phyloP scores from a whole-genome alignment of 2,888 invertebrate species.

The Carpatolechia fugitivella region DNA sequence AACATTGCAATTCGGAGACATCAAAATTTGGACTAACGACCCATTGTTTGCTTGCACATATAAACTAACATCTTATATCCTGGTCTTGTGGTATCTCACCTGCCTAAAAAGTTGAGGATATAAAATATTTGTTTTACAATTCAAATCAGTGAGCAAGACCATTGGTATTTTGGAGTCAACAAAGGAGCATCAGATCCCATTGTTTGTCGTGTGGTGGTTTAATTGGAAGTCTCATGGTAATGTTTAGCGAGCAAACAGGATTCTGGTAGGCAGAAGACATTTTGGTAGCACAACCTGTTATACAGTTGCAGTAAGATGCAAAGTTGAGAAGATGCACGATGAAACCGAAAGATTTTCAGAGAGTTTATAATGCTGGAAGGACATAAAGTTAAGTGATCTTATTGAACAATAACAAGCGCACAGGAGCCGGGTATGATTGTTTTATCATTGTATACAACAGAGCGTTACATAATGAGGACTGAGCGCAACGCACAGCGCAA shows the following conservation, averaged over 20 bases:
- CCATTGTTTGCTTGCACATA: slow-evolving; percentile 38
- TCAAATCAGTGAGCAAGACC: slow-evolving; percentile 5
- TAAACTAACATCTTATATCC: slow-evolving; percentile 24
- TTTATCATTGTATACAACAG: slow-evolving; percentile 44
- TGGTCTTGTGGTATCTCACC: slow-evolving; percentile 16
- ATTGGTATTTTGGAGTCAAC: slow-evolving; percentile 7
- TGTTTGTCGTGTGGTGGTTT: neutral
- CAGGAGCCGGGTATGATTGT: slow-evolving; percentile 28
- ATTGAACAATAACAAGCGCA: neutral
- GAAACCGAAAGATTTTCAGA: too few relatives aligned
- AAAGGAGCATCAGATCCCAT: neutral
- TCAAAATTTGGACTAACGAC: slow-evolving; percentile 33
- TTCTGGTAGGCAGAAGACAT: too few relatives aligned
- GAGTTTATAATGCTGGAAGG: too few relatives aligned
- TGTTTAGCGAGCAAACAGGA: too few relatives aligned
- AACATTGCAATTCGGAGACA: slow-evolving; percentile 28
- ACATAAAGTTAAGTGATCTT: neutral
- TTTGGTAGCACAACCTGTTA: too few relatives aligned
- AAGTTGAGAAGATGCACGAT: too few relatives aligned
- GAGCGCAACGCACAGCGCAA: slow-evolving; percentile 45
- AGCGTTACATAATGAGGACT: slow-evolving; percentile 61
- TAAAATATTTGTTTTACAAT: neutral
- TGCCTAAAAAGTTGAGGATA: neutral
- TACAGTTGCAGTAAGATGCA: too few relatives aligned
- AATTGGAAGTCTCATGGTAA: too few relatives aligned